Conservation (phyloP, 2,797 vertebrate species). For the Sarcophilus harrisii region DNA sequence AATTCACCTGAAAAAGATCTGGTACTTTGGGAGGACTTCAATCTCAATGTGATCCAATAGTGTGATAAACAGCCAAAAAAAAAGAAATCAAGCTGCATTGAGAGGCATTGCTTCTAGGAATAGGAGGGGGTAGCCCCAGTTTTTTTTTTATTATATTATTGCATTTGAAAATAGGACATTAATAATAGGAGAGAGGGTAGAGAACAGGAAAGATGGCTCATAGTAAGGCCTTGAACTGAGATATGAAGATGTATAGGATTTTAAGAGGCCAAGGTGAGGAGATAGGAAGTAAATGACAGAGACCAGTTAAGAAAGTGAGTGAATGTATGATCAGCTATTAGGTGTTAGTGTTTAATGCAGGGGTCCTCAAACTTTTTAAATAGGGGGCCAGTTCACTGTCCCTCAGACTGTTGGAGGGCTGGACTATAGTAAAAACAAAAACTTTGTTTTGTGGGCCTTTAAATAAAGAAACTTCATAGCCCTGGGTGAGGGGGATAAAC, state of each 20-base stretch:
- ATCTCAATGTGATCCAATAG: background rate
- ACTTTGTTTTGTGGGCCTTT: no score
- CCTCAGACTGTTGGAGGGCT: no score
- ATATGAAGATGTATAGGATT: background rate
- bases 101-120: background rate
- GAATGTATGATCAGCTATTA: background rate
- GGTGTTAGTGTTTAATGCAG: slow-evolving; percentile 41
- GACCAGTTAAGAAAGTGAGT: background rate
- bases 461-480: no score
- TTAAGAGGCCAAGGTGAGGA: slow-evolving; percentile 35
- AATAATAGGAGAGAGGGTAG: background rate
- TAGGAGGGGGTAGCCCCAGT: background rate
- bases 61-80: background rate
- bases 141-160: background rate
- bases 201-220: background rate
- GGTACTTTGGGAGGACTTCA: background rate
- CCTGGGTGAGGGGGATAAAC: no score
- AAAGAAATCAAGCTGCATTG: background rate
- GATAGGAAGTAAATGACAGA: slow-evolving; percentile 9
- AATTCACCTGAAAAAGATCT: background rate
- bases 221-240: background rate
- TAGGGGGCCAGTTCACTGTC: no score
- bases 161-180: background rate
- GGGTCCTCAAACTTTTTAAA: no score
- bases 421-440: no score